These are phyloP conservation scores for Tenualosa ilisha DNA, from an alignment of 2,797 vertebrate species.

Conservation along the genomic window DNA sequence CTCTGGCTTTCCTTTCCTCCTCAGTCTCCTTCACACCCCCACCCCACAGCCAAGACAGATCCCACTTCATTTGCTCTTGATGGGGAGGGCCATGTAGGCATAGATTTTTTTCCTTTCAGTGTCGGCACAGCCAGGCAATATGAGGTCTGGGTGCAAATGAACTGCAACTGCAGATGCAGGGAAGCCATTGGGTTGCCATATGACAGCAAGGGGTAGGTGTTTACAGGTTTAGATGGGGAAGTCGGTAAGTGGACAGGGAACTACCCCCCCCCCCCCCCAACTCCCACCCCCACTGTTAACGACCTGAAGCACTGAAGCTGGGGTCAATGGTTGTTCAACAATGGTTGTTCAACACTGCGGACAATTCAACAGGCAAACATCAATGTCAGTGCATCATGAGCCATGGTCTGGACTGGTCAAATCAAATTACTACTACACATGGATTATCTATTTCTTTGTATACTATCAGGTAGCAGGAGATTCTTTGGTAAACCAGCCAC, in stretches of 20 bases:
- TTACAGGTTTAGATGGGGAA: conserved; percentile 53
- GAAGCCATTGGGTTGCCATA: conserved; percentile 80
- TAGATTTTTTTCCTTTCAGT: conserved; percentile 80
- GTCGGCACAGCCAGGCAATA: conserved; percentile 91
- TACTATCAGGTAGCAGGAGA: neutral
- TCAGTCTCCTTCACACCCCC: conserved; percentile 44
- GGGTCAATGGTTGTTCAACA: neutral
- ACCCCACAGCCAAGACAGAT: conserved; percentile 50
- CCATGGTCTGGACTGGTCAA: neutral
- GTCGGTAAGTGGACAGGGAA: conserved; percentile 50
- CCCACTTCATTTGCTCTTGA: conserved; percentile 69
- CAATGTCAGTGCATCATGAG: neutral
- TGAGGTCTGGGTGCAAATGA: conserved; percentile 99
- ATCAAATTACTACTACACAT: neutral
- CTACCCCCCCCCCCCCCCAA: neutral
- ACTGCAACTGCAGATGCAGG: conserved; percentile 95
- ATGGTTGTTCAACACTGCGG: neutral
- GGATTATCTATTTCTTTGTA: neutral
- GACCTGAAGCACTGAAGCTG: neutral
- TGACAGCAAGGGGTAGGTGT: conserved; percentile 66
- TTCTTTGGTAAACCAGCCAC: neutral
- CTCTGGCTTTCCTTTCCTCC: conserved; percentile 43
- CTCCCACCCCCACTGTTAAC: neutral
- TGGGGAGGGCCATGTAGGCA: conserved; percentile 81
- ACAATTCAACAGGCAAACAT: neutral